Evolutionary conservation across 2,888 invertebrate species (phyloP), one percentile per base, ranked within the genome.

Genomic region (Timandra comae): DNA sequence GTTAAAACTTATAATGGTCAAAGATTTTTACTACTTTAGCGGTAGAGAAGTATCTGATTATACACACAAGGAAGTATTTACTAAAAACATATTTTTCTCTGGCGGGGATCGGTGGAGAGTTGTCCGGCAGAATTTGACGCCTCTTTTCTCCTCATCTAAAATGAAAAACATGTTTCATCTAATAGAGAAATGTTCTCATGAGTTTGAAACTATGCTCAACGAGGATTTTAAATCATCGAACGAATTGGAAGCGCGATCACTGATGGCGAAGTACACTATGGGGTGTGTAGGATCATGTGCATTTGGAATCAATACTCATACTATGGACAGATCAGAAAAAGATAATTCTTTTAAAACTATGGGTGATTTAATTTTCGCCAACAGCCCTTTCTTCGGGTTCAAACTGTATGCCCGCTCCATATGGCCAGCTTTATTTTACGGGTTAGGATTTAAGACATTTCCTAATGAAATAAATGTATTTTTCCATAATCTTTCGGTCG

Each of bases 91-190:
- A 1, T 77, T 79, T 39, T 60, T 51, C 28, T 46, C 52, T 0
- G 47, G 59, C 23, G 81, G 81, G 0, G 72, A 79, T 40, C 40
- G 47, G 2, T 80, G 81, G 79, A 75, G 68, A 30, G 62, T 74
- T 0, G 22, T 69, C 1, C 51, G 81, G 0, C 79, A 78, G 41
- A 74, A 76, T 31, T 35, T 73, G 7, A 71, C 71, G 0, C 73
- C 73, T 0, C 30, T 79, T 0, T 82, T 79, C 43, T 63, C 80
- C 0, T 63, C 72, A 0, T 49, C 66, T 0, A 80, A 78, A 43
- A 73, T 79, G 61, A 78, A 65, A 38, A 72, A 60, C 8, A 81
- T 80, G 80, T 81, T 78, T 29, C 49, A 65, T 35, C 41, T 78
- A 6, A 64, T 79, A 3, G 55, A 62, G 28, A 57, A 63, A 4